Evolutionary conservation across 2,797 vertebrate species (phyloP), one percentile per base, ranked within the genome.

Genomic region (Lophotriccus pileatus): DNA sequence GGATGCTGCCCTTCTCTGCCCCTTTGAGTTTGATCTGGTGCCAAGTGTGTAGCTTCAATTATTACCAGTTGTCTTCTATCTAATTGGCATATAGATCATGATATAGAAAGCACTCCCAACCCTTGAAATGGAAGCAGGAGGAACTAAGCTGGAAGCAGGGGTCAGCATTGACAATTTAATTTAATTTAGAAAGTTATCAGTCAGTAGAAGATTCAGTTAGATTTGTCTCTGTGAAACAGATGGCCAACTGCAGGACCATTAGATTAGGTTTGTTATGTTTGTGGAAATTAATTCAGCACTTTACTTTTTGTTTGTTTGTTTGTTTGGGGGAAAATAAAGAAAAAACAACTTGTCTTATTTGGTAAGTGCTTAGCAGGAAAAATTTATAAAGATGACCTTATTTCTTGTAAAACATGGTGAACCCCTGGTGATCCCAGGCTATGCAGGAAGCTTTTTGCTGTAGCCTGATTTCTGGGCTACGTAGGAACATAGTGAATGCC

Each of bases 231-330:
- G 81, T 56, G 83, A 96, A 96, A 92, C 97, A 98, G 97, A 98
- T 98, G 98, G 97, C 94, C 63, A 55, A 67, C 95, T 84, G 79
- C 89, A 89, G 68, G 76, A 69, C 97, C 94, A 98, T 98, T 97
- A 87, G 87, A 95, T 98, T 98, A 97, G 55, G 43, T 95, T 95
- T 96, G 94, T 94, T 95, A 86, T 92, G 93, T 97, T 94, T 96
- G 90, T 95, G 92, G 87, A 93, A 97, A 98, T 98, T 97, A 97
- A 98, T 98, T 97, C 97, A 97, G 94, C 97, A 96, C 93, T 97
- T 97, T 72, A 87, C 89, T 94, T 86, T 95, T 85, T 39, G 10
- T 44, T 44, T 44, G 18, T 43, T 46, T 24, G 22, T 84, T 67
- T 80, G 28, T 56, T 70, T 34, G 24, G 43, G 28, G 28, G 11